Evolutionary conservation across 2,797 vertebrate species (phyloP).

Genomic region (Tenualosa ilisha): DNA sequence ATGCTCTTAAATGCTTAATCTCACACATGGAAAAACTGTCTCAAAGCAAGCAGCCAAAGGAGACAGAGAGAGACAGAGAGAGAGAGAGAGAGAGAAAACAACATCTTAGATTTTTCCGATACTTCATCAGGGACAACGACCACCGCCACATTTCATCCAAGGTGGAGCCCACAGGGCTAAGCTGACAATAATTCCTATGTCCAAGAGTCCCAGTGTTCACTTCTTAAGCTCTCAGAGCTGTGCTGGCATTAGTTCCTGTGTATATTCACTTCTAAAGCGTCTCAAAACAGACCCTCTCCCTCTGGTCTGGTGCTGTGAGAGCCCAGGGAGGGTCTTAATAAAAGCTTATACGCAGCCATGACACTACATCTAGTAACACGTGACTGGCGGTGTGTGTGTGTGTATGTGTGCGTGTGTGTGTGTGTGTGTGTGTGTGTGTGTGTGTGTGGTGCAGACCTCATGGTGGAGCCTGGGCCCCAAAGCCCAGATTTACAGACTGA

Average conservation of each 20-base stretch:
- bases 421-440: too few species aligned
- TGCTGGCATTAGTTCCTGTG: too few species aligned
- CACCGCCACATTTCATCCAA: not conserved
- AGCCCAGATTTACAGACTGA: not conserved
- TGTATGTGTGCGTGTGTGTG: not conserved
- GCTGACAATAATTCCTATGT: not conserved
- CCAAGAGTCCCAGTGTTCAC: not conserved
- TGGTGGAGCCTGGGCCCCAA: not conserved
- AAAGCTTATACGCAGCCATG: not conserved
- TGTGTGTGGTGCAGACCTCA: not conserved
- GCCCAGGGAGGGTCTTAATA: not conserved
- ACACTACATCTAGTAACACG: not conserved
- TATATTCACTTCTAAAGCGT: too few species aligned
- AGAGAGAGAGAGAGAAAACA: too few species aligned
- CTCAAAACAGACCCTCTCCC: too few species aligned
- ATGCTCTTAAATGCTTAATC: constrained; percentile 2
- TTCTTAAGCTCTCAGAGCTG: too few species aligned
- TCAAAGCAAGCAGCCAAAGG: not conserved
- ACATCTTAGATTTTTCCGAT: not conserved
- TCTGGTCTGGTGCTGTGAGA: not conserved
- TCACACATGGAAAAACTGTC: not conserved
- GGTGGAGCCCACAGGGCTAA: not conserved
- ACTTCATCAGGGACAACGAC: not conserved
- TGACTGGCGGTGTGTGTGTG: not conserved
- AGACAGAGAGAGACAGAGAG: not conserved